A percentile compares a stretch with the other conserved stretches of the same genome.
These are phyloP conservation scores for Trichogramma dendrolimi DNA, from an alignment of 2,888 invertebrate species.

Conservation along the genomic window DNA sequence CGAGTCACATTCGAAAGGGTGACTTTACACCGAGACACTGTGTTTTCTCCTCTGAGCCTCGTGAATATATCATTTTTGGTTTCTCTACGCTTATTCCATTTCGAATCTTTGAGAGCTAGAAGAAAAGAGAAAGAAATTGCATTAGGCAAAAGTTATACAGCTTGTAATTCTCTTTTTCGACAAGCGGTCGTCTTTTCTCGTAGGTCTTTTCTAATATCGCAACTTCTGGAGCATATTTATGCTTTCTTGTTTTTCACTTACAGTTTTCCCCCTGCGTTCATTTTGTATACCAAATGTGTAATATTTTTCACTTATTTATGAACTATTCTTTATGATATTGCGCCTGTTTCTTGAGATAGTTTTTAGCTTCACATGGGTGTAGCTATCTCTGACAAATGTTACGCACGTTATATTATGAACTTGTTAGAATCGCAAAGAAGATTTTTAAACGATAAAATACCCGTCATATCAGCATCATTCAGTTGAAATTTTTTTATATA, in stretches of 20 bases:
- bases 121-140: not conserved
- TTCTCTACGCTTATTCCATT: constrained; percentile 14
- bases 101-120: not conserved
- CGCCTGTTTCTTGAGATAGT: no score
- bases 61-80: not conserved
- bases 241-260: constrained; percentile 20
- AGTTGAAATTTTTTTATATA: no score
- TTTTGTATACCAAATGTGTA: not conserved
- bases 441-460: no score
- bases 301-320: constrained; percentile 19
- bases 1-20: constrained; percentile 8
- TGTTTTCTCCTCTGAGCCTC: not conserved
- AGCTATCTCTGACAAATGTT: no score
- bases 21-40: constrained; percentile 16
- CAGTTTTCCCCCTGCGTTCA: constrained; percentile 2
- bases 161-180: not conserved
- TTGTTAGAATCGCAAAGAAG: no score
- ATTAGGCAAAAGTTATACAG: no score
- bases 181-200: not conserved
- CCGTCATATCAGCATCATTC: no score
- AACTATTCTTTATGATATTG: not conserved
- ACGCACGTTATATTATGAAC: no score
- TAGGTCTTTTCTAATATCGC: constrained; percentile 10
- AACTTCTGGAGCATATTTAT: constrained; percentile 18
- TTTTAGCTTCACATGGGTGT: no score